A percentile compares a stretch with the other conserved stretches of the same genome.
These are phyloP conservation scores for Saguinus imperator DNA, from an alignment of 2,113 vertebrate species.

Conservation along the genomic window DNA sequence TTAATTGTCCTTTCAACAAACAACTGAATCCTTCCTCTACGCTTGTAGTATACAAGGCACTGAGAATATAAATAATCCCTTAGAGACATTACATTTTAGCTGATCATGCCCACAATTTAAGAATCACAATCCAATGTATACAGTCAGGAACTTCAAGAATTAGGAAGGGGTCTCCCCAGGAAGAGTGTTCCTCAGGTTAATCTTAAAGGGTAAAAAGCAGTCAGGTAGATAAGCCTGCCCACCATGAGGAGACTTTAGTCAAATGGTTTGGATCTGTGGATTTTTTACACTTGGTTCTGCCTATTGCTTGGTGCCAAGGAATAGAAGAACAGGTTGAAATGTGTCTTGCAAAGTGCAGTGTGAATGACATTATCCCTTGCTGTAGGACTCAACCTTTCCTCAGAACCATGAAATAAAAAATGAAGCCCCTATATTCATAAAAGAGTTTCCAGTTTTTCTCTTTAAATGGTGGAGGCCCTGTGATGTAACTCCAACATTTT, in stretches of 20 bases:
- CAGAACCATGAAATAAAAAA: background rate
- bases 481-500: background rate
- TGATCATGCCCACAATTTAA: background rate
- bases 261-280: background rate
- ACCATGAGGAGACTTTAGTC: background rate
- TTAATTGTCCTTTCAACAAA: background rate
- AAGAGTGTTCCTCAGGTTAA: background rate
- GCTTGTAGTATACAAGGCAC: background rate
- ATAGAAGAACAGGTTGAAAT: background rate
- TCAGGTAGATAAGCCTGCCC: background rate
- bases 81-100: background rate
- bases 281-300: background rate
- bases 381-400: background rate
- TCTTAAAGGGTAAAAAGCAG: background rate
- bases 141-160: background rate
- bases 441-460: background rate
- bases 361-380: background rate
- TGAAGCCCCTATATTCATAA: background rate
- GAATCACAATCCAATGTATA: background rate
- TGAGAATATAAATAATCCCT: background rate
- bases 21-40: background rate
- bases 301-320: background rate
- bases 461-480: background rate
- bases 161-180: background rate
- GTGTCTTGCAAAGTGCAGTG: background rate